Base-by-base conservation (phyloP, 2,797 vertebrate genomes). In the Salmo trutta region DNA sequence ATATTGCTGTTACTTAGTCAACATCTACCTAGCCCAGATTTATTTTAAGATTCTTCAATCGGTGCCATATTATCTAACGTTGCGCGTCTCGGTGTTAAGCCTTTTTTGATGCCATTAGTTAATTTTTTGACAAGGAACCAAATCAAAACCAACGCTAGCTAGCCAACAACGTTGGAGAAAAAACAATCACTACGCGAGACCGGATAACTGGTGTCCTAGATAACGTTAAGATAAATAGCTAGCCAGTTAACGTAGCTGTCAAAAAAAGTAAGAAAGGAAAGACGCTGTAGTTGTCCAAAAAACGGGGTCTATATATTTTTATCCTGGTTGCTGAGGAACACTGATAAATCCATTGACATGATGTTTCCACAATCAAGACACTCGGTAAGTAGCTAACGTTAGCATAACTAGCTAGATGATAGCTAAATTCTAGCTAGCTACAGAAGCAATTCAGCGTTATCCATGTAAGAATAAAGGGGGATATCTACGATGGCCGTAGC, bases 291-390 rank as follows among this genome's bases (percentile, higher is more conserved):
- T 16, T 54, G 53, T 19, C 19, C n/a, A 59, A 59, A n/a, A n/a
- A 59, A n/a, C 15, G 17, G 53, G 53, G 1, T 7, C 56, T 59
- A 21, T 6, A 6, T 59, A 59, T 12, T 14, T 29, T 67, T 27
- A 2, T 68, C 56, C 56, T 59, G 56, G 56, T 59, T 59, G 19
- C 19, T 59, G 68, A 74, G 84, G 81, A 78, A 87, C 84, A 70
- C 82, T 80, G 82, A 56, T 83, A 91, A 81, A 86, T 86, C 82
- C 87, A 81, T 84, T 95, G 96, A 96, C 95, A 97, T 98, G 97
- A 98, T 98, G 97, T 98, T 97, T 97, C 97, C 97, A 94, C 96
- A 97, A 96, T 96, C 97, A 86, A 96, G 97, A 90, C 97, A 98
- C 94, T 97, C 97, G 96, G 97, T 98, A 92, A 96, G 96, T 92